Conservation (phyloP, 2,113 vertebrate species). For the Xiphophorus maculatus region DNA sequence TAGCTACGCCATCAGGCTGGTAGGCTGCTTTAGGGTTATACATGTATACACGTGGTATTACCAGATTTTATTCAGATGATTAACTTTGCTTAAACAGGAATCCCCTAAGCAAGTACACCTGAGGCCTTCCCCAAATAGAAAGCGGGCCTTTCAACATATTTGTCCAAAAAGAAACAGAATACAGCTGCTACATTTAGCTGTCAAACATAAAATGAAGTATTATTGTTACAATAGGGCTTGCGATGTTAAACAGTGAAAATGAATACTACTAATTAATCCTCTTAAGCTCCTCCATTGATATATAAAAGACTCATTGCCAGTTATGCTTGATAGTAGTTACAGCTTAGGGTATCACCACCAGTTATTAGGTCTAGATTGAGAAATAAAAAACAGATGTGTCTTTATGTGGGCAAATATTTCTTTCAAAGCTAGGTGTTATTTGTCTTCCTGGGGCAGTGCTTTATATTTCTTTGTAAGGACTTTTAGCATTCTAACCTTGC, state of each 20-base stretch:
- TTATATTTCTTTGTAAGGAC: conserved; percentile 26
- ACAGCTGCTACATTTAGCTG: background rate
- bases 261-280: too few species aligned
- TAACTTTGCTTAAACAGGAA: conserved; percentile 24
- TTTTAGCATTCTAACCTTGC: conserved; percentile 27
- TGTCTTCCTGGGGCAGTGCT: background rate
- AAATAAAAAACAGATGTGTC: background rate
- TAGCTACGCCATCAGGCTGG: conserved; percentile 35
- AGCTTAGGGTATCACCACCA: too few species aligned
- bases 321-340: too few species aligned
- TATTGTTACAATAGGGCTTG: too few species aligned
- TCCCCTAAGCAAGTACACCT: conserved; percentile 22
- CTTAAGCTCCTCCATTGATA: too few species aligned
- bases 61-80: conserved; percentile 46
- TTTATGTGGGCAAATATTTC: too few species aligned
- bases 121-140: background rate
- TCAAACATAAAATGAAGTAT: background rate
- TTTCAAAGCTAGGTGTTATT: too few species aligned
- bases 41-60: conserved; percentile 23
- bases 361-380: too few species aligned
- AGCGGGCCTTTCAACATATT: background rate
- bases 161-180: background rate
- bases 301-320: too few species aligned
- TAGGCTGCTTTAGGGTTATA: conserved; percentile 21
- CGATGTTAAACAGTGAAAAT: too few species aligned